Conservation (phyloP, 2,797 vertebrate genomes). For the Sebastes matsubarae region DNA sequence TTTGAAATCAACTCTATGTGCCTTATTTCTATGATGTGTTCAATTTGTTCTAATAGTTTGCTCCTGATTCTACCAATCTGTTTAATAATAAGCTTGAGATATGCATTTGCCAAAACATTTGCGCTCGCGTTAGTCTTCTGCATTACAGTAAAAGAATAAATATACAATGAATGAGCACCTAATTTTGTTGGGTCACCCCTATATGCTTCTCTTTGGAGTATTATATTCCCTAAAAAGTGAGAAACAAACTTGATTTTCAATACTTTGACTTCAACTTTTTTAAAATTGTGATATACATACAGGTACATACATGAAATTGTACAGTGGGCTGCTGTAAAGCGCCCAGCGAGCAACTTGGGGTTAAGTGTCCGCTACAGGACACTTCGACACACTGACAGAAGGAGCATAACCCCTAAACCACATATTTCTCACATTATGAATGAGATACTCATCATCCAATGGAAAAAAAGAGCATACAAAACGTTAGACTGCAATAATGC, state of each 20-base stretch:
- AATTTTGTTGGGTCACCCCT: not conserved
- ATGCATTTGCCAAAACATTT: too few species aligned
- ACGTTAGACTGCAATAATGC: not conserved
- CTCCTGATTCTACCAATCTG: not conserved
- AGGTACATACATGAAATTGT: too few species aligned
- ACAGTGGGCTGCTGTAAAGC: too few species aligned
- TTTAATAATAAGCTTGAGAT: not conserved
- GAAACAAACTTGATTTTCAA: not conserved
- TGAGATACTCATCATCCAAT: not conserved
- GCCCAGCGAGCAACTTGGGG: accelerated
- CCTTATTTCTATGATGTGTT: not conserved
- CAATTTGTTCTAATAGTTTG: not conserved
- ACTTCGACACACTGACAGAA: not conserved
- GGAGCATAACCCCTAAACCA: not conserved
- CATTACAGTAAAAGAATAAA: too few species aligned
- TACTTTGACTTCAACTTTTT: not conserved
- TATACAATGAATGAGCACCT: not conserved
- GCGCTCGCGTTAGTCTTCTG: too few species aligned
- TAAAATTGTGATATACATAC: too few species aligned
- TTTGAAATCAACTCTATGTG: not conserved
- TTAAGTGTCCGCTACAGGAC: not conserved
- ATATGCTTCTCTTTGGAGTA: not conserved
- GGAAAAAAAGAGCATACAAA: not conserved
- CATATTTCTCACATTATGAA: not conserved
- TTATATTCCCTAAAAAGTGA: not conserved